phyloP scores from a whole-genome alignment of 1,140 invertebrate genomes.

The Drosophila tristis region DNA sequence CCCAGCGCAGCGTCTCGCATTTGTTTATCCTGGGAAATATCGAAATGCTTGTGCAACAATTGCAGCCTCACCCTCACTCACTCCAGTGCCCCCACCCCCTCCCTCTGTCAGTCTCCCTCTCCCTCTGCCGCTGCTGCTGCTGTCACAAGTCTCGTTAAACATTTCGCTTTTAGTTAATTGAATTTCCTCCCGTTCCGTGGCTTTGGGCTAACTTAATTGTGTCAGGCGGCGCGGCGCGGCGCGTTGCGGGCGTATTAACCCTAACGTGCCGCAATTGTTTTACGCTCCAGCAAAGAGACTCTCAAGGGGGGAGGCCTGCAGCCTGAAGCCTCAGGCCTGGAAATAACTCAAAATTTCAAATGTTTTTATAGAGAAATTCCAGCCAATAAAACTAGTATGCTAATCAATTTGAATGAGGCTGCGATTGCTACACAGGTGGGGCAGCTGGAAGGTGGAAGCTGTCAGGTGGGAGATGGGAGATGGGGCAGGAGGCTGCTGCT shows the following conservation, averaged over 20 bases:
- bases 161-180: conserved; percentile 68
- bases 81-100: neutral
- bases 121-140: neutral
- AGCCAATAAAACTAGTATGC: conserved; percentile 45
- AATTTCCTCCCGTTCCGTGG: conserved; percentile 37
- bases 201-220: conserved; percentile 54
- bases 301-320: conserved; percentile 3
- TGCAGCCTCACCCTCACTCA: conserved; percentile 2
- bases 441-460: neutral
- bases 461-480: too few species aligned
- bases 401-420: conserved; percentile 60
- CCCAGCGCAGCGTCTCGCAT: neutral
- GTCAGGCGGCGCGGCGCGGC: conserved; percentile 48
- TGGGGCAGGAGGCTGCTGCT: neutral
- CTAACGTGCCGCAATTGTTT: conserved; percentile 43
- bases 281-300: conserved; percentile 36
- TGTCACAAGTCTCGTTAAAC: conserved; percentile 65
- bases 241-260: conserved; percentile 40
- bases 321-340: neutral
- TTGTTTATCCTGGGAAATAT: conserved; percentile 50
- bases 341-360: conserved; percentile 11
- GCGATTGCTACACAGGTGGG: conserved; percentile 13
- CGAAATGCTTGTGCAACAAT: conserved; percentile 37
- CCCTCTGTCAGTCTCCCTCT: neutral
- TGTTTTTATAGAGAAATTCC: conserved; percentile 26